phyloP scores from a whole-genome alignment of 1,140 invertebrate species.

The Aphidius gifuensis region DNA sequence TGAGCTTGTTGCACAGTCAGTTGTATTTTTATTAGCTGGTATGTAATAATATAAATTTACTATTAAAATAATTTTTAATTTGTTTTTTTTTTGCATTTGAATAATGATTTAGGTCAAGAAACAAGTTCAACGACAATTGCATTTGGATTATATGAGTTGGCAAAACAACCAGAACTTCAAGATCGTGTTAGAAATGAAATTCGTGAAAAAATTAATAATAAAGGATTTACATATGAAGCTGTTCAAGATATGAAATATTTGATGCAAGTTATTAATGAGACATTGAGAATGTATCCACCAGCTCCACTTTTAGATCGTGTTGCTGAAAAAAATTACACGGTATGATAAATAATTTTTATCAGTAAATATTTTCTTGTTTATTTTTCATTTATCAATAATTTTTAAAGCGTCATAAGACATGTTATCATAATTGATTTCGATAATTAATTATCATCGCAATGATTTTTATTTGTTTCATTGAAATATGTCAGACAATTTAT shows the following conservation, averaged over 20 bases:
- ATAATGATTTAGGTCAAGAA: slow-evolving; percentile 33
- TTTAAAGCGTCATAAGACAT: no score
- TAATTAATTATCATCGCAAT: not conserved
- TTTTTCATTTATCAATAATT: not conserved
- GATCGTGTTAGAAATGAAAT: slow-evolving; percentile 59
- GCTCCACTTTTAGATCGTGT: slow-evolving; percentile 56
- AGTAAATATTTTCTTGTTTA: not conserved
- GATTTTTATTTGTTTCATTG: not conserved
- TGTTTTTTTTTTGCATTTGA: not conserved
- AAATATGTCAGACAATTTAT: no score
- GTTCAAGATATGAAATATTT: slow-evolving; percentile 26
- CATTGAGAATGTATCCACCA: slow-evolving; percentile 56
- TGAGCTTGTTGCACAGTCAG: no score
- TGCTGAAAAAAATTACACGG: slow-evolving; percentile 26
- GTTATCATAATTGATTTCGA: no score
- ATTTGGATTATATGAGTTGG: slow-evolving; percentile 46
- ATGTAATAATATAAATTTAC: no score
- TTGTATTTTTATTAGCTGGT: no score
- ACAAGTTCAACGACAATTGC: slow-evolving; percentile 53
- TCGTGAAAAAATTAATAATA: slow-evolving; percentile 36
- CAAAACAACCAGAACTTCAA: slow-evolving; percentile 20
- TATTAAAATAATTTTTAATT: not conserved
- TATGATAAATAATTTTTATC: not conserved
- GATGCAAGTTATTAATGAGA: slow-evolving; percentile 25
- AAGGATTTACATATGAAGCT: slow-evolving; percentile 20